Percentiles rank a stretch among this genome's conserved stretches.
These are phyloP conservation scores for Cephus rjabovi DNA, from an alignment of 2,888 invertebrate species.

Conservation along the genomic window DNA sequence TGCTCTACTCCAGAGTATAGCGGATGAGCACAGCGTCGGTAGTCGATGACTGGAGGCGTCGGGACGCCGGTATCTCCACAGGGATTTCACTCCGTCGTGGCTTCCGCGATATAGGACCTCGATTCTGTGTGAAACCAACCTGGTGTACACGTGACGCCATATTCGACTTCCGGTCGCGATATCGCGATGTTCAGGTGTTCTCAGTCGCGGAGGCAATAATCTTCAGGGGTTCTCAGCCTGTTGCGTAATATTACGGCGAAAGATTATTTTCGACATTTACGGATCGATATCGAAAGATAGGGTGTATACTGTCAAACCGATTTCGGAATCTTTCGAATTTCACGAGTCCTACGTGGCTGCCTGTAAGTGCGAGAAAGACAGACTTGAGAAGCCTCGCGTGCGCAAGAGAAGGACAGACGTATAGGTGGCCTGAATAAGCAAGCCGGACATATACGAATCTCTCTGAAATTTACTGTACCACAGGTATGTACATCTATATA, in stretches of 20 bases:
- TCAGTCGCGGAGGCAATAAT: not conserved
- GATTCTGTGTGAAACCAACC: not conserved
- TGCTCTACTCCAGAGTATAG: not conserved
- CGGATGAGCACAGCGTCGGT: not conserved
- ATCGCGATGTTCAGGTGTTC: conserved; percentile 24
- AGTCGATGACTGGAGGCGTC: not conserved
- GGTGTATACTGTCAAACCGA: not conserved
- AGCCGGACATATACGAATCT: too few species aligned
- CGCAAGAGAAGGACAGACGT: too few species aligned
- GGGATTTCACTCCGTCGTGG: conserved; percentile 19
- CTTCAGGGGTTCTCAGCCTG: not conserved
- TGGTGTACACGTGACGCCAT: conserved; percentile 12
- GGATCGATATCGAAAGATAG: not conserved
- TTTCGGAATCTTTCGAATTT: not conserved
- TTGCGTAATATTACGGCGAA: not conserved
- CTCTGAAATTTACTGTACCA: too few species aligned
- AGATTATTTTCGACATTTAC: not conserved
- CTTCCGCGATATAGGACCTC: conserved; percentile 18
- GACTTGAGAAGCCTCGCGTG: too few species aligned
- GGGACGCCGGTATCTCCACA: conserved; percentile 24
- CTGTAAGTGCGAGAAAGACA: too few species aligned
- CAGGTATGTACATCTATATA: too few species aligned
- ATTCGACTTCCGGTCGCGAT: conserved; percentile 37
- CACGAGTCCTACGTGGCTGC: not conserved
- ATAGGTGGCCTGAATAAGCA: too few species aligned